Conservation (phyloP, 2,888 invertebrate species). For the Nemotelus pantherinus region DNA sequence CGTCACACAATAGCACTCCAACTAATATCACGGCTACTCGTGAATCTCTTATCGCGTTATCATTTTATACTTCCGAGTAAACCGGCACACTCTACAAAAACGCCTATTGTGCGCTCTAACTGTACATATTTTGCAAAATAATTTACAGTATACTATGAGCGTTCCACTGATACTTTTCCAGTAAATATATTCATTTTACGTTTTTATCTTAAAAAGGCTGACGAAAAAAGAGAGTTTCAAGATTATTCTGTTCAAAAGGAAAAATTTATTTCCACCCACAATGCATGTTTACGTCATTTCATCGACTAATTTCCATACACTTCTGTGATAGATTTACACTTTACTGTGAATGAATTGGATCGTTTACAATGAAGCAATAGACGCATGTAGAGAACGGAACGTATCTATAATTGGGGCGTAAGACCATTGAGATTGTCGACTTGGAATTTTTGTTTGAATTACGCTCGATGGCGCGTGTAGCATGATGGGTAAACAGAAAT, state of each 20-base stretch:
- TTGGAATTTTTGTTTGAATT: too few species aligned
- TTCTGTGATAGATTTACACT: too few species aligned
- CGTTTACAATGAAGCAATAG: too few species aligned
- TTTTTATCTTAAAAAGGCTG: neutral
- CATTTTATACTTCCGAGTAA: conserved; percentile 13
- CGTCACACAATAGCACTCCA: neutral
- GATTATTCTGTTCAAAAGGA: too few species aligned
- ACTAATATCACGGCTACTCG: neutral
- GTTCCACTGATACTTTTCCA: neutral
- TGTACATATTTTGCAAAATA: conserved; percentile 3
- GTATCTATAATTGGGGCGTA: too few species aligned
- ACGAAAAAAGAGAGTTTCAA: neutral
- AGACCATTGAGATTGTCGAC: too few species aligned
- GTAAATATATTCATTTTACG: neutral
- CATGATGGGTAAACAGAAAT: too few species aligned
- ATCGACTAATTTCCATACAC: too few species aligned
- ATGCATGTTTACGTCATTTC: neutral
- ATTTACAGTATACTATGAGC: neutral
- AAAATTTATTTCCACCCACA: conserved; percentile 7
- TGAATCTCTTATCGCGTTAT: conserved; percentile 16
- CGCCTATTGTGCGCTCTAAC: conserved; percentile 1
- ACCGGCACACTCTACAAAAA: neutral
- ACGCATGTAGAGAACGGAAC: too few species aligned
- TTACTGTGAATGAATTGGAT: too few species aligned
- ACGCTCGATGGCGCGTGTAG: too few species aligned